A percentile compares a stretch with the other conserved stretches of the same genome.
phyloP scores from a whole-genome alignment of 2,113 vertebrate genomes.

The Tympanuchus pallidicinctus region DNA sequence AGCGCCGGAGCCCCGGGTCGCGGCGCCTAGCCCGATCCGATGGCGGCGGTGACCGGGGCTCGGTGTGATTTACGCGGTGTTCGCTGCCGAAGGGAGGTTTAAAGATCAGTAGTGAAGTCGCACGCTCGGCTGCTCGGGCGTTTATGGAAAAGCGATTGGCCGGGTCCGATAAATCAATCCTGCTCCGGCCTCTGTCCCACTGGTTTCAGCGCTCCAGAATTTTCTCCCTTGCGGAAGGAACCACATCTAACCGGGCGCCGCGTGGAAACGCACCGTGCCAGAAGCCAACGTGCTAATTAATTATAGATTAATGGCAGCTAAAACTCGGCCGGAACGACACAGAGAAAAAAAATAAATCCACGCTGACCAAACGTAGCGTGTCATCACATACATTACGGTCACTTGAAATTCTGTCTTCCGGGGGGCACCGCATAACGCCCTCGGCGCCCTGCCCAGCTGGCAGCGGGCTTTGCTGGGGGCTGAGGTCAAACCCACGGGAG shows the following conservation, averaged over 20 bases:
- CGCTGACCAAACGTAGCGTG: not conserved
- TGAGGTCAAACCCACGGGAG: not conserved
- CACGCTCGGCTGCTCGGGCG: slow-evolving; percentile 27
- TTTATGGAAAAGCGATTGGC: not conserved
- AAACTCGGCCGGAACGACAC: slow-evolving; percentile 29
- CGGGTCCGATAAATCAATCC: slow-evolving; percentile 54
- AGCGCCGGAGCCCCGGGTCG: no score
- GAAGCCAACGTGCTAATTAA: slow-evolving; percentile 44
- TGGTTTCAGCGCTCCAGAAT: slow-evolving; percentile 28
- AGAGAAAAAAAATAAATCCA: not conserved
- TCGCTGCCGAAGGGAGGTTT: slow-evolving; percentile 36
- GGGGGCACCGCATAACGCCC: not conserved
- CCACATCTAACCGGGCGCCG: slow-evolving; percentile 6
- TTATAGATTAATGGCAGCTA: slow-evolving; percentile 39
- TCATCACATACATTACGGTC: not conserved
- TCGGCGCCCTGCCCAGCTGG: not conserved
- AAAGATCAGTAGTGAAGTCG: slow-evolving; percentile 44
- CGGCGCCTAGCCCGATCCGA: not conserved
- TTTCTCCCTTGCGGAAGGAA: slow-evolving; percentile 1
- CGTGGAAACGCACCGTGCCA: not conserved
- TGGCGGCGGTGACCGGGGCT: not conserved
- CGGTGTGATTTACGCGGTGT: not conserved
- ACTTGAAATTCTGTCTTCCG: not conserved
- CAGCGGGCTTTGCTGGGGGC: not conserved
- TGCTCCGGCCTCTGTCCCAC: not conserved